Percentiles rank a stretch among this genome's conserved stretches.
Evolutionary conservation across 2,113 vertebrate species (phyloP).

Genomic region (Nematolebias whitei): DNA sequence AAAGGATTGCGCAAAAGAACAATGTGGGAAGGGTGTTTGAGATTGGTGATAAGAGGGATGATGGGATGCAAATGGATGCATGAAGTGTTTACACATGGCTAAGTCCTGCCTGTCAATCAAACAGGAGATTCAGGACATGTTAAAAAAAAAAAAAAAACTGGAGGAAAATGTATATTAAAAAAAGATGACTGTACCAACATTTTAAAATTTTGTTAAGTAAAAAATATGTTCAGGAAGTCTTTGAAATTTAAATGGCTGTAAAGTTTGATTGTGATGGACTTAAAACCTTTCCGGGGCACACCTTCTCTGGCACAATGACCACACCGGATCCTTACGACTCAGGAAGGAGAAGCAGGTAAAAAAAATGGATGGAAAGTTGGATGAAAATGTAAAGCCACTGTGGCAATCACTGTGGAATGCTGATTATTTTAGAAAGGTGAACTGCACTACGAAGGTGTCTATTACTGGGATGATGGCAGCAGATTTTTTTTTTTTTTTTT

Average conservation of each 20-base stretch:
- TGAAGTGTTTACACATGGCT: conserved; percentile 73
- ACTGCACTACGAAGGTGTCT: background rate
- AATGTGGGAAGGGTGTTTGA: conserved; percentile 35
- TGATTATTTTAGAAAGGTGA: background rate
- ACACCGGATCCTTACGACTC: too few relatives aligned
- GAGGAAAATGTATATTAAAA: conserved; percentile 1
- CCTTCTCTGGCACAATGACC: too few relatives aligned
- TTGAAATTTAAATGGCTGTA: too few relatives aligned
- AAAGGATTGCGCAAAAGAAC: conserved; percentile 23
- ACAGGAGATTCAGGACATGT: conserved; percentile 45
- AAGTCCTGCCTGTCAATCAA: conserved; percentile 77
- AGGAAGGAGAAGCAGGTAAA: too few relatives aligned
- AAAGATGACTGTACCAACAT: background rate
- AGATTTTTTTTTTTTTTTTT: too few relatives aligned
- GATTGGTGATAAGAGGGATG: conserved; percentile 44
- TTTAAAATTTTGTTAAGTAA: background rate
- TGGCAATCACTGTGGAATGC: too few relatives aligned
- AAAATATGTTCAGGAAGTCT: too few relatives aligned
- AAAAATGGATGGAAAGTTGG: too few relatives aligned
- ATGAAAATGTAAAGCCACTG: too few relatives aligned
- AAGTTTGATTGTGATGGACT: too few relatives aligned
- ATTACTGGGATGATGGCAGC: background rate
- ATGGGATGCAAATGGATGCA: conserved; percentile 74
- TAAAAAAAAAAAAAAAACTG: conserved; percentile 36
- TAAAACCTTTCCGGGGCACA: background rate